phyloP scores from a whole-genome alignment of 2,888 invertebrate species.

The Embidobia sp. region DNA sequence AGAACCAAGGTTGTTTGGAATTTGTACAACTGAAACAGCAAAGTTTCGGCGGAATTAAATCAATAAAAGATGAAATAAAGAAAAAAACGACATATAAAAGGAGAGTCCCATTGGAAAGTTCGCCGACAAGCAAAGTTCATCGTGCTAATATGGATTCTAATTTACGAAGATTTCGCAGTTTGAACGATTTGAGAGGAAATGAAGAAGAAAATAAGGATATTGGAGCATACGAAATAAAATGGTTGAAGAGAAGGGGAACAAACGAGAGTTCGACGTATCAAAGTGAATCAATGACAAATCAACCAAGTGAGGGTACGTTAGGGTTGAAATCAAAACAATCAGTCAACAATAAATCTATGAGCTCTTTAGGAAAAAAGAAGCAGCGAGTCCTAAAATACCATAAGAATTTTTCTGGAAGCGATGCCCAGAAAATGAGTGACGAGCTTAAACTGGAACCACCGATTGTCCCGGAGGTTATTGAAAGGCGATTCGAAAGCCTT shows the following conservation, averaged over 20 bases:
- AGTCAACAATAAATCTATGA: too few species aligned
- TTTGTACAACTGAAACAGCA: conserved; percentile 27
- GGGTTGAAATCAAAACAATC: too few species aligned
- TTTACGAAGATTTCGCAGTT: background rate
- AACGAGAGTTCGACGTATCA: too few species aligned
- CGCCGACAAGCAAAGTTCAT: background rate
- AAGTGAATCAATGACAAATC: too few species aligned
- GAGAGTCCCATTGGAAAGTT: too few species aligned
- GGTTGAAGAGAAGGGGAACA: too few species aligned
- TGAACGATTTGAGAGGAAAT: conserved; percentile 12
- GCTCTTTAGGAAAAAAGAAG: conserved; percentile 1
- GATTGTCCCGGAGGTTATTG: conserved; percentile 82
- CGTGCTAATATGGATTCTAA: too few species aligned
- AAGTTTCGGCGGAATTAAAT: conserved; percentile 57
- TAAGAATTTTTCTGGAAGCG: conserved; percentile 11
- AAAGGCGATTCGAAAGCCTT: conserved; percentile 83
- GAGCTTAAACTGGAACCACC: conserved; percentile 55
- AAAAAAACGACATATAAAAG: conserved; percentile 9
- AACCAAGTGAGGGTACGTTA: too few species aligned
- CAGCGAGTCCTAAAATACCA: conserved; percentile 17
- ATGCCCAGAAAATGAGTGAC: conserved; percentile 10
- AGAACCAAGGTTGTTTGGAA: background rate
- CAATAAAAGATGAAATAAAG: background rate
- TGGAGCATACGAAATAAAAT: background rate
- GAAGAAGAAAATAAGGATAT: background rate